Percentiles rank a stretch among this genome's conserved stretches.
phyloP scores from a whole-genome alignment of 2,113 vertebrate genomes.

The Myotis lucifugus region DNA sequence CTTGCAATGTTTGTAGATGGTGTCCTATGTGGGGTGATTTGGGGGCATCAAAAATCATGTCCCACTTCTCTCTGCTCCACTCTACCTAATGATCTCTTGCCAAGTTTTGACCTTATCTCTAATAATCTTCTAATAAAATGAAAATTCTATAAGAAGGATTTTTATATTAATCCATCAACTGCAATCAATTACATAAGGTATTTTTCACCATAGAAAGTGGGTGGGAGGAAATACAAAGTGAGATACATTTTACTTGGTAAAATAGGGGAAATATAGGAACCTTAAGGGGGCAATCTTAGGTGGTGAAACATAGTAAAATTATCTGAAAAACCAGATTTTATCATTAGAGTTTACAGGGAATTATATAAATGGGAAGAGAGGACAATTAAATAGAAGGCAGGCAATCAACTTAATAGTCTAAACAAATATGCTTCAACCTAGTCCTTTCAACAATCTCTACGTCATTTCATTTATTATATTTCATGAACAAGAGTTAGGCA shows the following conservation, averaged over 20 bases:
- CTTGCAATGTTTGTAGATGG: neutral
- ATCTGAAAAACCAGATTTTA: neutral
- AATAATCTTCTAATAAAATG: neutral
- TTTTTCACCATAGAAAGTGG: conserved; percentile 14
- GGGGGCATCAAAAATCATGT: neutral
- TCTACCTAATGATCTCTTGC: neutral
- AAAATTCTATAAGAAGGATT: neutral
- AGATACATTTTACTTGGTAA: neutral
- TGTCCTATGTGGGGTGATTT: neutral
- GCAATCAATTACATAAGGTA: neutral
- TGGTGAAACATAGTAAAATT: neutral
- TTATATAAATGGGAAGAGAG: neutral
- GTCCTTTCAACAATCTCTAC: neutral
- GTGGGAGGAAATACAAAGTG: neutral
- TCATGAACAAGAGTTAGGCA: neutral
- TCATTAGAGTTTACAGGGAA: neutral
- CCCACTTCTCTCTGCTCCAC: neutral
- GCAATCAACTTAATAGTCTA: neutral
- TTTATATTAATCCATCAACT: neutral
- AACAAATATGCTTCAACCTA: neutral
- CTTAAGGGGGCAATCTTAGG: neutral
- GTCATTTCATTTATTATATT: neutral
- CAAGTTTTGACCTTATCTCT: neutral
- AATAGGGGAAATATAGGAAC: neutral
- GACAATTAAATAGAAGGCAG: neutral